phyloP scores from a whole-genome alignment of 2,113 vertebrate genomes.

The Ahaetulla prasina region DNA sequence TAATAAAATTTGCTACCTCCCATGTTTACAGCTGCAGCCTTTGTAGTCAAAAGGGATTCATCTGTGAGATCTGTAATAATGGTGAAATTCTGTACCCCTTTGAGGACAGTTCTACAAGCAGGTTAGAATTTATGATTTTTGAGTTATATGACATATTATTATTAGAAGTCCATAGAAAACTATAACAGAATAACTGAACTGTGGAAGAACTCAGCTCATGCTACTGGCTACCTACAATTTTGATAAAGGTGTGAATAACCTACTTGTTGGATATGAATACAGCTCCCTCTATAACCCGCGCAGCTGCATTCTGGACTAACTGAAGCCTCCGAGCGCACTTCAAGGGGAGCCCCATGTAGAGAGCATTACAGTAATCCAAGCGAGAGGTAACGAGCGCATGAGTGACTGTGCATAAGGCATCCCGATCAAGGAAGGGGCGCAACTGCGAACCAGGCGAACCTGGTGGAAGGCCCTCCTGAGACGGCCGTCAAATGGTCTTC shows the following conservation, averaged over 20 bases:
- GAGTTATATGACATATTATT: background rate
- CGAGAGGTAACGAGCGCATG: too few relatives aligned
- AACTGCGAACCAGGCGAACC: too few relatives aligned
- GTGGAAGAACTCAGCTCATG: background rate
- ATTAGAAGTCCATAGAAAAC: background rate
- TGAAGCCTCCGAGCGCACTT: too few relatives aligned
- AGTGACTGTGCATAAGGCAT: too few relatives aligned
- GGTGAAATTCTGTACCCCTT: slow-evolving; percentile 96
- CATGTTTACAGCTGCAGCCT: slow-evolving; percentile 96
- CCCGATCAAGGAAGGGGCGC: too few relatives aligned
- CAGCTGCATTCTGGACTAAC: too few relatives aligned
- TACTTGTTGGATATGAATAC: background rate
- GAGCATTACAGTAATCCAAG: too few relatives aligned
- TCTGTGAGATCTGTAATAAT: slow-evolving; percentile 96
- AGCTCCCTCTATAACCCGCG: too few relatives aligned
- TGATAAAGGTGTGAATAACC: background rate
- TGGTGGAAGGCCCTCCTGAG: too few relatives aligned
- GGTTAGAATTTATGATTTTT: slow-evolving; percentile 67
- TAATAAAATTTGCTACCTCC: slow-evolving; percentile 95
- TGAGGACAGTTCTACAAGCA: slow-evolving; percentile 90
- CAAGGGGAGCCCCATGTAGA: too few relatives aligned
- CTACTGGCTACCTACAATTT: background rate
- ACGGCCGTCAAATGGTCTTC: too few relatives aligned
- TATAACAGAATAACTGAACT: background rate
- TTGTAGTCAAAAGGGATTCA: slow-evolving; percentile 97